Conservation (phyloP, 2,888 invertebrate genomes). For the Meta bourneti region DNA sequence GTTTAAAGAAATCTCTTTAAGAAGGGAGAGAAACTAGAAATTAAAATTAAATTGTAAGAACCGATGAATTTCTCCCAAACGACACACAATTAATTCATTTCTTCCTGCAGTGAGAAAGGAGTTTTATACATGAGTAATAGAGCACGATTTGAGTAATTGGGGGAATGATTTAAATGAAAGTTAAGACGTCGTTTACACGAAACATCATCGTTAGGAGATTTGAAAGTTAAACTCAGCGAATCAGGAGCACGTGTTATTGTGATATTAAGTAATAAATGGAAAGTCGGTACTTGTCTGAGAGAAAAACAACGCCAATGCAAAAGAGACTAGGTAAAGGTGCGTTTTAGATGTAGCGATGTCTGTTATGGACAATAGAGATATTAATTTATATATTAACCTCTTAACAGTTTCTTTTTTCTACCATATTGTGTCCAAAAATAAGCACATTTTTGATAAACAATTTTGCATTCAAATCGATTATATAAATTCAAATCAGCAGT, state of each 20-base stretch:
- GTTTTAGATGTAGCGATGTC: too few relatives aligned
- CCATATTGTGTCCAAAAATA: too few relatives aligned
- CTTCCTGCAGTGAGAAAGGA: not conserved
- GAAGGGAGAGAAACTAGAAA: not conserved
- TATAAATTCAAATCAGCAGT: too few relatives aligned
- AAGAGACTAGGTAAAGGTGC: too few relatives aligned
- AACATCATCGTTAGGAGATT: not conserved
- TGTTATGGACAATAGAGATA: too few relatives aligned
- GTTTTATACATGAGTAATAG: not conserved
- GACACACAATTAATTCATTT: slow-evolving; percentile 14
- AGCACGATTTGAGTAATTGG: not conserved
- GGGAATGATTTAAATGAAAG: not conserved
- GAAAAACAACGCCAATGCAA: too few relatives aligned
- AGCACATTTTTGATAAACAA: too few relatives aligned
- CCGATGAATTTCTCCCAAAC: not conserved
- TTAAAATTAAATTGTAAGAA: not conserved
- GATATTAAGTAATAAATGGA: not conserved
- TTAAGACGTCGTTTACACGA: not conserved
- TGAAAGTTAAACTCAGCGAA: not conserved
- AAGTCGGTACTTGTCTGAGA: not conserved
- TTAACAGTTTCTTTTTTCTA: too few relatives aligned
- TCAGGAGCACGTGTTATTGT: not conserved
- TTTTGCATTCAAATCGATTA: too few relatives aligned
- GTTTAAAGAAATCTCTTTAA: slow-evolving; percentile 14
- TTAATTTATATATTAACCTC: too few relatives aligned